Base-by-base conservation (phyloP, 2,888 invertebrate genomes). In the Chalcosyrphus nemorum region DNA sequence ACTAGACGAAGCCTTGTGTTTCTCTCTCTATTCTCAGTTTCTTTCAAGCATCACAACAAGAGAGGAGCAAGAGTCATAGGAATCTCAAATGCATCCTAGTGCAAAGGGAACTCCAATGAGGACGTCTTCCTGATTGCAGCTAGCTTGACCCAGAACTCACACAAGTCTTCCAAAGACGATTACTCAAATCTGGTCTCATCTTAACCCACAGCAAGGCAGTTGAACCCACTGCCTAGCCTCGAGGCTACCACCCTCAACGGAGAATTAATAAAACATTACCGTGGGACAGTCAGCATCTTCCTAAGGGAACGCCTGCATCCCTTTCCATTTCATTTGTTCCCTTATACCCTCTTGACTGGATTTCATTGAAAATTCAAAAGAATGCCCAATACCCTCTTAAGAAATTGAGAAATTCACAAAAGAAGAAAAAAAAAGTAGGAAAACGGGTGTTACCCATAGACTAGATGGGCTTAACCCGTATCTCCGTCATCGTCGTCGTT, bases 401-500 rank as follows among this genome's bases (percentile, higher is more conserved):
- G 27, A 13, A 50, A 27, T 13, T 19, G 2, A 13, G 13, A 11
- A 50, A 50, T 5, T 13, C 5, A 13, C 24, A 50, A 3, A 13
- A 47, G 21, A 47, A 47, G n/a, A n/a, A n/a, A 24, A 50, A 50
- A 50, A 50, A 13, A 6, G n/a, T n/a, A n/a, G 24, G 17, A 6
- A 47, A 47, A 47, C 50, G 27, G 27, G 24, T 27, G 50, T 47
- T 47, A 47, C 21, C 21, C 47, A 21, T n/a, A n/a, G 41, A 17
- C 41, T n/a, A n/a, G 38, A 38, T 45, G 17, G n/a, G 45, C 17
- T 19, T 19, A 66, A 45, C 74, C 81, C 81, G 75, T 75, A 81
- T 65, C 50, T 21, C 38, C 57, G 41, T 35, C 35, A 41, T 65
- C 70, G 32, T 45, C 27, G 41, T 50, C 19, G 45, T 70, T 63